These are phyloP conservation scores for Lasioglossum oenotherae DNA, from an alignment of 2,888 invertebrate genomes.

Conservation along the genomic window DNA sequence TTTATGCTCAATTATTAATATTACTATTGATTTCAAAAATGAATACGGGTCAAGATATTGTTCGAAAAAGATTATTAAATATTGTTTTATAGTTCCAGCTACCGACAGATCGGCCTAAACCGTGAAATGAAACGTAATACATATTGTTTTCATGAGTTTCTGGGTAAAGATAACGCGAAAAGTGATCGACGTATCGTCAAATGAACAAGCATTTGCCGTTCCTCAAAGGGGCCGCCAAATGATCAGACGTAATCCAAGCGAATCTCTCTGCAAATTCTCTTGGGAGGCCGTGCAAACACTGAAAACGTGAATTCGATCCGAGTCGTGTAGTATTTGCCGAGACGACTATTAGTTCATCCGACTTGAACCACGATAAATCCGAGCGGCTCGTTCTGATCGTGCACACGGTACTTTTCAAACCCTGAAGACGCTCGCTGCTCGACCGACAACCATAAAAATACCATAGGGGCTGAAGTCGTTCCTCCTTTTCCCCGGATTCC, in stretches of 20 bases:
- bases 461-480: neutral
- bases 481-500: neutral
- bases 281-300: neutral
- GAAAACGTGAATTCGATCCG: slow-evolving; percentile 13
- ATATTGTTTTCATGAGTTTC: neutral
- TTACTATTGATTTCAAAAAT: neutral
- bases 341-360: slow-evolving; percentile 8
- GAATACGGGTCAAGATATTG: neutral
- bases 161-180: neutral
- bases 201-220: neutral
- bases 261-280: slow-evolving; percentile 4
- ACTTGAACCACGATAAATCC: neutral
- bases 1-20: no score
- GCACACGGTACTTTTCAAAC: neutral
- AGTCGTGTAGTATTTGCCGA: neutral
- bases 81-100: neutral
- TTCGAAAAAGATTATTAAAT: neutral
- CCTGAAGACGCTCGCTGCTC: neutral
- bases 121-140: neutral
- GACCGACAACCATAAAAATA: neutral
- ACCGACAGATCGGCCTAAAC: neutral
- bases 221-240: slow-evolving; percentile 1
- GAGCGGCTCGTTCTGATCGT: neutral
- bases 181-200: neutral
- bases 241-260: slow-evolving; percentile 9